These are phyloP conservation scores for Pseudoips prasinana DNA, from an alignment of 2,888 invertebrate genomes.

Conservation along the genomic window DNA sequence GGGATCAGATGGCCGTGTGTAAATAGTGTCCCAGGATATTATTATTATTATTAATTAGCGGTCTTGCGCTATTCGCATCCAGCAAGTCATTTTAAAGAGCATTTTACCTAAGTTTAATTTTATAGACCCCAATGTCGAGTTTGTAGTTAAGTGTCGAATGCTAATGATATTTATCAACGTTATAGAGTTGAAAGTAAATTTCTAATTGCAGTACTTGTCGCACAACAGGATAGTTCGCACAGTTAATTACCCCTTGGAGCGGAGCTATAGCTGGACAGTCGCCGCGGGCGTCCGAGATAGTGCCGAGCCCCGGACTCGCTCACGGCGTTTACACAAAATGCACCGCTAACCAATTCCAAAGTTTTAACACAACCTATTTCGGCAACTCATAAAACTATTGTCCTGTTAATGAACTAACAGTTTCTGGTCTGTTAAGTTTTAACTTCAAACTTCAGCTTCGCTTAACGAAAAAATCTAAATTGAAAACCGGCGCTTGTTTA, in stretches of 20 bases:
- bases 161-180: background rate
- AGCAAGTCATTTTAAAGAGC: no score
- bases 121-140: no score
- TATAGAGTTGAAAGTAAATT: conserved; percentile 60
- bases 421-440: conserved; percentile 8
- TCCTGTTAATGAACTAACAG: conserved; percentile 53
- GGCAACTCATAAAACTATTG: conserved; percentile 76
- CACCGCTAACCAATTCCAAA: conserved; percentile 71
- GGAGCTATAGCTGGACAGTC: conserved; percentile 39
- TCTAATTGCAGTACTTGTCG: conserved; percentile 63
- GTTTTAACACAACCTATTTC: conserved; percentile 77
- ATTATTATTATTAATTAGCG: no score
- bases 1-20: no score
- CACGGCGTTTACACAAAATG: conserved; percentile 59
- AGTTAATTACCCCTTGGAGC: conserved; percentile 73
- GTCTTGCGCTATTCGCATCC: no score
- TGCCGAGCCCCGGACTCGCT: conserved; percentile 41
- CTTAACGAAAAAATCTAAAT: background rate
- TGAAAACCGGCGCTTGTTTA: background rate
- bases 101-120: no score
- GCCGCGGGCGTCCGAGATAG: conserved; percentile 55
- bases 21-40: no score
- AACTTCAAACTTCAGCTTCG: background rate
- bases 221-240: conserved; percentile 67
- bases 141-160: no score